These are phyloP conservation scores for Cephus cinctus DNA, from an alignment of 1,140 invertebrate genomes.

Conservation along the genomic window DNA sequence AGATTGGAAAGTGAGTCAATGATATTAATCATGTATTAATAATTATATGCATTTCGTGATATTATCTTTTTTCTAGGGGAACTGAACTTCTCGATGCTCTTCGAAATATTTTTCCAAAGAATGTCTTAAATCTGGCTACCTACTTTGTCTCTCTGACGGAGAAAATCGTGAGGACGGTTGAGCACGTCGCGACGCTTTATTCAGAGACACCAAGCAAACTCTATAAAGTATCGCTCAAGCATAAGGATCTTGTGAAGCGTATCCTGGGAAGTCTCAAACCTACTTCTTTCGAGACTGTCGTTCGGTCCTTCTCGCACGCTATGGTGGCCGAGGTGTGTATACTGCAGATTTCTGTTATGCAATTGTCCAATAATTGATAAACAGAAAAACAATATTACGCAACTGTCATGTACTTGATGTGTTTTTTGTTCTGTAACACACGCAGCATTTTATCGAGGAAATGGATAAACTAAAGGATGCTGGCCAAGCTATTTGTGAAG, in stretches of 20 bases:
- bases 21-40: background rate
- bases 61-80: conserved; percentile 22
- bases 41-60: background rate
- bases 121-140: conserved; percentile 33
- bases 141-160: conserved; percentile 35
- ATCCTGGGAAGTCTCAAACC: conserved; percentile 37
- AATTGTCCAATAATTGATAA: background rate
- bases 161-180: conserved; percentile 32
- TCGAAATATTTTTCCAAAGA: conserved; percentile 27
- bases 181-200: conserved; percentile 41
- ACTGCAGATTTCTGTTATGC: no score
- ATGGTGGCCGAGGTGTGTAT: no score
- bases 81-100: conserved; percentile 34
- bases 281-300: conserved; percentile 28
- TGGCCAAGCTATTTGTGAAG: conserved; percentile 54
- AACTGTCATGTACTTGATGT: background rate
- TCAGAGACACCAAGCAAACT: conserved; percentile 29
- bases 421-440: conserved; percentile 7
- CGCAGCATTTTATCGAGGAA: conserved; percentile 47
- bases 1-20: conserved; percentile 28
- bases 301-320: conserved; percentile 37
- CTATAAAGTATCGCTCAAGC: conserved; percentile 29
- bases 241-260: conserved; percentile 32
- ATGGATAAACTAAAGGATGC: conserved; percentile 43
- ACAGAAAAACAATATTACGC: background rate